Evolutionary conservation across 1,140 invertebrate genomes (phyloP), one percentile per base, ranked within the genome.

Genomic region (Orchestia grillus): DNA sequence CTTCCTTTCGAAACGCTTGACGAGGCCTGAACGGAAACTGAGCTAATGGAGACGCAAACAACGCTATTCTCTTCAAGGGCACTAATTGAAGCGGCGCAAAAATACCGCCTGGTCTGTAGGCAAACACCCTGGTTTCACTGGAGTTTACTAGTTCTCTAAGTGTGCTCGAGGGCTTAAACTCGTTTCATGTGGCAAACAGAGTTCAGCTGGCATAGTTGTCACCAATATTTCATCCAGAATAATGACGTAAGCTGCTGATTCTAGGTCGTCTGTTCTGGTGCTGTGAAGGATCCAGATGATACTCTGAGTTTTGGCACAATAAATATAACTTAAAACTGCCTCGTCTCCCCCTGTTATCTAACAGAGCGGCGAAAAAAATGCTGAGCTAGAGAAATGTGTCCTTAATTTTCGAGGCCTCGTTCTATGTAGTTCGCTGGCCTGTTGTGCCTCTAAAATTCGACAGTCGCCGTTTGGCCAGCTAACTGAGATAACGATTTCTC

Each of bases 41-140:
- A 90, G 43, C 88, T 90, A 90, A 90, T 90, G 88, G 88, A 42
- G 88, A 90, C 43, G 41, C 88, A 90, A 90, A 90, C 88, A 90
- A 42, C 43, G 23, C 88, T 42, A 41, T 41, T 44, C 41, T 90
- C 41, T 90, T 42, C 41, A 90, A 90, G 88, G 4, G 88, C 88
- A 1, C 28, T 90, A 90, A 90, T 90, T 90, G 88, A 90, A 90
- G 88, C 88, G 15, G 6, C 43, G 4, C 88, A 44, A 90, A 90
- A 90, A 90, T 44, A 90, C 15, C 43, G 41, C n/a, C 3, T 3
- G 43, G 28, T 44, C n/a, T 44, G 41, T 15, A 44, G 4, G 41
- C 36, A 90, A 6, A 90, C 88, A 90, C n/a, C 41, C 36, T n/a
- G 4, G 88, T 4, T 44, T 77, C 62, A 15, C 1, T 77, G 62